Evolutionary conservation across 2,888 invertebrate genomes (phyloP), one percentile per base, ranked within the genome.

Genomic region (Anticlea derivata): DNA sequence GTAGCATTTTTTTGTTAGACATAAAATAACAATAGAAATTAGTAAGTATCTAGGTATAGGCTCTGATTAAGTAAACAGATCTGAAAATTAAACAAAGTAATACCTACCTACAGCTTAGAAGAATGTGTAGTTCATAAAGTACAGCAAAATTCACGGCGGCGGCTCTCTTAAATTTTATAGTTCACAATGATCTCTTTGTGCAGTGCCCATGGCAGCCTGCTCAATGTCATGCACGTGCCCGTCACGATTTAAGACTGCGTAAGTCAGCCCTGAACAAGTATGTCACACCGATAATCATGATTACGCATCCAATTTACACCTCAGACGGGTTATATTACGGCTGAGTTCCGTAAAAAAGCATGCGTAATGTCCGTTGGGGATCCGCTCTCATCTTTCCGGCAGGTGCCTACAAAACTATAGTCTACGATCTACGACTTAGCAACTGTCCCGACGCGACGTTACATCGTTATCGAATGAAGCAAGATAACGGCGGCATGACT

Each of bases 401-500:
- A 17, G 2, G 2, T 17, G 4, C 17, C 2, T 17, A 17, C 17
- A 4, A 29, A 33, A 23, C 24, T 10, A n/a, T 17, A 33, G 33
- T 38, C 39, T 43, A 17, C 33, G 52, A 38, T 23, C 23, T 11
- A 23, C 23, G 22, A n/a, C 58, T 61, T 55, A 57, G 53, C 53
- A 60, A 58, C 57, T 29, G 39, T 43, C 33, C 17, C 27, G 34
- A 68, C 69, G 70, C 27, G 34, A 68, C 69, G 70, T 63, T 70
- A 65, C 49, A 58, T 66, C 74, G 75, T 77, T 83, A 86, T 79
- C 83, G 78, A 78, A 85, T 78, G 78, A 73, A 79, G 73, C 66
- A 73, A 81, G 87, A 87, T 88, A 88, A 88, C 85, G 79, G 81
- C 82, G 71, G 41, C 41, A 41, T 78, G 80, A 81, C 82, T 78